Base-by-base conservation (phyloP, 2,888 invertebrate species). In the Drosophila peninsularis region DNA sequence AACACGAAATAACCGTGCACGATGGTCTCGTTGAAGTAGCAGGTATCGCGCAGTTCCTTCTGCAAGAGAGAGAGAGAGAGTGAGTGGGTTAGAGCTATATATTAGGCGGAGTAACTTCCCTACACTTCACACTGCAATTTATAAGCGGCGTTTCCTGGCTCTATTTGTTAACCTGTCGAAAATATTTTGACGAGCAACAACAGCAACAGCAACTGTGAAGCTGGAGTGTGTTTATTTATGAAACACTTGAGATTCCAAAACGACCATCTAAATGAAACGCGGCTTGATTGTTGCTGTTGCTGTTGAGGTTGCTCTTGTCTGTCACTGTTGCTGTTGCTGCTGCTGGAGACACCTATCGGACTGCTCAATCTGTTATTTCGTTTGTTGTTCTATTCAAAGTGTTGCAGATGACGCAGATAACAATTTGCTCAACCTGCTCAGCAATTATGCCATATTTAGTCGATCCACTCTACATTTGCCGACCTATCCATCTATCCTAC, bases 21-120 rank as follows among this genome's bases (percentile, higher is more conserved):
- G 80, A 92, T 91, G 73, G 90, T 90, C 85, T 92, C 92, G 90
- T 91, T 92, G 91, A 92, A 92, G 82, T 92, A 92, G 91, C 92
- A 92, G 90, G 92, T 91, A 82, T 90, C 90, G 87, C 90, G 89
- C 82, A 90, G 87, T 88, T 91, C 91, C 91, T 89, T 91, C 92
- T 92, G 82, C 55, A 90, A 34, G 21, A 34, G n/a, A 5, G 19
- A n/a, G 17, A 45, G 24, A 37, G n/a, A 3, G 17, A 27, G 17
- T 17, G 14, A 11, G 24, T 10, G 14, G 5, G 30, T 17, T 1
- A 9, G 17, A 30, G 41, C 9, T 11, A 17, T n/a, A 52, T 37
- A 45, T 45, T 27, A 37, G 3, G 5, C 11, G 13, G 62, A n/a
- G 44, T 32, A 53, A 32, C 36, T 56, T 30, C 32, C 41, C 41